phyloP scores from a whole-genome alignment of 1,140 invertebrate species.

The Procambarus virginalis region DNA sequence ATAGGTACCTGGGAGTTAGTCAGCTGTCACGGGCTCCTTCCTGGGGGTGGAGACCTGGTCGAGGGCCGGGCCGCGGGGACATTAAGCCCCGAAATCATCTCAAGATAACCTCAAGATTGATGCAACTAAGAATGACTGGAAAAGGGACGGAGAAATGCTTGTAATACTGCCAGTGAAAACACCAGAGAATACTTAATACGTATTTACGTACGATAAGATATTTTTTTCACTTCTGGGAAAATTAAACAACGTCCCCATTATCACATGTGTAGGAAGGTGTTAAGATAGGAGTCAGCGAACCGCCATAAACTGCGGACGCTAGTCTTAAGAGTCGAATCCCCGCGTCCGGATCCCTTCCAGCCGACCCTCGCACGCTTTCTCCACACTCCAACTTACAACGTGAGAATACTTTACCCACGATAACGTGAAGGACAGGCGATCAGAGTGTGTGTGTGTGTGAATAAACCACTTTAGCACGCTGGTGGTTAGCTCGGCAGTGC shows the following conservation, averaged over 20 bases:
- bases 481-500: neutral
- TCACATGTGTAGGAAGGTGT: neutral
- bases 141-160: no score
- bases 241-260: neutral
- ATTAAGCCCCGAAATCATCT: no score
- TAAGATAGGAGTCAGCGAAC: neutral
- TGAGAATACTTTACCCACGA: neutral
- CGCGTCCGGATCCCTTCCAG: neutral
- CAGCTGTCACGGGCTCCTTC: no score
- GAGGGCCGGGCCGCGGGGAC: no score
- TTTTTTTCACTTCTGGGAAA: constrained; percentile 2
- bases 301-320: neutral
- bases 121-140: no score
- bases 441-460: neutral
- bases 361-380: neutral
- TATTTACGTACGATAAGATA: neutral
- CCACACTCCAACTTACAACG: neutral
- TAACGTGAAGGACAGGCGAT: neutral
- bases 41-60: no score
- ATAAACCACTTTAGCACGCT: neutral
- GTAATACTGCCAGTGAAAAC: neutral
- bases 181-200: neutral
- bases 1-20: no score
- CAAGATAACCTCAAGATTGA: no score
- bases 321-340: neutral